Conservation (phyloP, 35 echinoderm and acorn worm genomes). For the Holothuria glaberrima region DNA sequence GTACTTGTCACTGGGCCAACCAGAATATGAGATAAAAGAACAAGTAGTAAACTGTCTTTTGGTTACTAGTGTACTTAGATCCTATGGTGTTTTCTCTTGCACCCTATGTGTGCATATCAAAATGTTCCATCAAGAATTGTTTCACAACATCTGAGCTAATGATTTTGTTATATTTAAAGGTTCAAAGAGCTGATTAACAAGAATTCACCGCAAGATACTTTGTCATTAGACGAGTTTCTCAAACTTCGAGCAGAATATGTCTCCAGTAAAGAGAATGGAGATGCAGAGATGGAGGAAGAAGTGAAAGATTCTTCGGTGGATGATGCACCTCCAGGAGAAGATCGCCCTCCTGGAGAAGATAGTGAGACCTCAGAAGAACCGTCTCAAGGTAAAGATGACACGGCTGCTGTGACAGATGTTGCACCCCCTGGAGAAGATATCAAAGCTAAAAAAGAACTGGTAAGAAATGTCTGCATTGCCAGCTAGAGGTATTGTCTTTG, state of each 20-base stretch:
- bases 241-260: conserved; percentile 72
- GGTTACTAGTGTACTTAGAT: too few relatives aligned
- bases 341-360: conserved; percentile 51
- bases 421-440: conserved; percentile 71
- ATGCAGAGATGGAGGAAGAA: conserved; percentile 46
- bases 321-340: conserved; percentile 72
- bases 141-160: too few relatives aligned
- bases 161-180: conserved; percentile 3
- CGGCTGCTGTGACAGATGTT: not conserved
- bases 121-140: too few relatives aligned
- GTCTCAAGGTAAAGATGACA: not conserved
- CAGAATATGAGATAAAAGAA: too few relatives aligned
- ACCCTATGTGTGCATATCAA: too few relatives aligned
- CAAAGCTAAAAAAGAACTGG: conserved; percentile 13
- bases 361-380: not conserved
- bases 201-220: conserved; percentile 72
- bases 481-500: too few relatives aligned
- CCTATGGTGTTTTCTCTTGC: too few relatives aligned
- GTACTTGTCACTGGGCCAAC: too few relatives aligned
- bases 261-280: conserved; percentile 47
- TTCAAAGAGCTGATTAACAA: conserved; percentile 82
- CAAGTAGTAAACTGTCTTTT: too few relatives aligned
- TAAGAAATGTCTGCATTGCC: not conserved
- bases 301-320: conserved; percentile 50
- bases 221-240: conserved; percentile 88